Evolutionary conservation across 2,113 vertebrate species (phyloP).

Genomic region (human): GRCh38 chr5:66166001-66166500

Average conservation of each 20-base stretch:
- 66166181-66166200: not conserved
- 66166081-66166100: not conserved
- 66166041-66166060: not conserved
- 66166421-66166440: not conserved
- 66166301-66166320: not conserved
- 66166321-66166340: not conserved
- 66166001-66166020: not conserved
- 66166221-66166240: not conserved
- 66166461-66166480: no score
- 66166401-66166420: not conserved
- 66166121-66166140: not conserved
- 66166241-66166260: not conserved
- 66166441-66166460: not conserved
- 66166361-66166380: slow-evolving; percentile 25
- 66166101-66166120: not conserved
- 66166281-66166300: not conserved
- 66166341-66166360: slow-evolving; percentile 17
- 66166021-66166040: not conserved
- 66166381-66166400: not conserved
- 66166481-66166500: no score
- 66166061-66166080: slow-evolving; percentile 24
- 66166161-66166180: not conserved
- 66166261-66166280: not conserved
- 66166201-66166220: not conserved
- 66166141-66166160: not conserved